phyloP scores from a whole-genome alignment of 2,797 vertebrate species.

The Knipowitschia caucasica region DNA sequence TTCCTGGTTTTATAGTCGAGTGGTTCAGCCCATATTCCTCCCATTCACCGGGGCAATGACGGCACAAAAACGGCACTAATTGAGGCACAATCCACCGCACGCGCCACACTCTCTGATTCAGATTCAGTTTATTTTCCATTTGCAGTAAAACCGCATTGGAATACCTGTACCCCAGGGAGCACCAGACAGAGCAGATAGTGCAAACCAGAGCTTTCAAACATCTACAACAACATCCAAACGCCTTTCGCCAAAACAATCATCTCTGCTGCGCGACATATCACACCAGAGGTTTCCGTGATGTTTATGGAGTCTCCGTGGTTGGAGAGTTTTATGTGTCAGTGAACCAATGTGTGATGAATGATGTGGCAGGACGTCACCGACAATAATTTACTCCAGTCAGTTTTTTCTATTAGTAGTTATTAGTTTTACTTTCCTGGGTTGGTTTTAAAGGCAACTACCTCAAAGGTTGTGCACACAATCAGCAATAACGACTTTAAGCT shows the following conservation, averaged over 20 bases:
- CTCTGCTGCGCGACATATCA: slow-evolving; percentile 20
- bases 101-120: slow-evolving; percentile 27
- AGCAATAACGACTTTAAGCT: too few relatives aligned
- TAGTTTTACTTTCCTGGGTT: too few relatives aligned
- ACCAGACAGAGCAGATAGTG: too few relatives aligned
- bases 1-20: slow-evolving; percentile 61
- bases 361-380: background rate
- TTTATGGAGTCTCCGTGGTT: slow-evolving; percentile 29
- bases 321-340: slow-evolving; percentile 17
- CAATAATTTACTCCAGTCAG: background rate
- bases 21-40: slow-evolving; percentile 53
- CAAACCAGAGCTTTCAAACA: too few relatives aligned
- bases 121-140: too few relatives aligned
- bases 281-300: slow-evolving; percentile 26
- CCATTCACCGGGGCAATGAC: slow-evolving; percentile 36
- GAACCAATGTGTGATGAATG: slow-evolving; percentile 14
- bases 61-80: slow-evolving; percentile 53
- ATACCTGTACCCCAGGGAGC: too few relatives aligned
- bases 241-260: slow-evolving; percentile 13
- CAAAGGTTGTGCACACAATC: too few relatives aligned
- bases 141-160: too few relatives aligned
- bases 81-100: slow-evolving; percentile 30
- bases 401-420: background rate
- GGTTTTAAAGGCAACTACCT: too few relatives aligned
- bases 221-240: too few relatives aligned